These are phyloP conservation scores for Botia almorhae DNA, from an alignment of 2,797 vertebrate species.

Conservation along the genomic window DNA sequence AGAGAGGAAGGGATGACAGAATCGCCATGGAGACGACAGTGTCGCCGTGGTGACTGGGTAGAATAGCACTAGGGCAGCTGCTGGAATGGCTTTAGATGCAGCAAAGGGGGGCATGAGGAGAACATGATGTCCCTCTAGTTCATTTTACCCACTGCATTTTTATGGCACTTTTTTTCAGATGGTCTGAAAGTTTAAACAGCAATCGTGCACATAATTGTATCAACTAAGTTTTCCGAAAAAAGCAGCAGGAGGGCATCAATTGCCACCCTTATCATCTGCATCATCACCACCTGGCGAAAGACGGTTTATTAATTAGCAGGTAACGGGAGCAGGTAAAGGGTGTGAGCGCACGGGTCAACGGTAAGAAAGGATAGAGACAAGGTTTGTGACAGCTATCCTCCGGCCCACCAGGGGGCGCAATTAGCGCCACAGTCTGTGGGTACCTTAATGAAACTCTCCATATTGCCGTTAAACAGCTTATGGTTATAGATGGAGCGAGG, in stretches of 20 bases:
- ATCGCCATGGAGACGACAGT: slow-evolving; percentile 58
- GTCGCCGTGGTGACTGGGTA: slow-evolving; percentile 66
- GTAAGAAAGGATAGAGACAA: slow-evolving; percentile 58
- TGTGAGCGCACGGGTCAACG: slow-evolving; percentile 57
- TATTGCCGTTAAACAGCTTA: slow-evolving; percentile 99
- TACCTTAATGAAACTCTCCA: slow-evolving; percentile 99
- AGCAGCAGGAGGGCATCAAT: background rate
- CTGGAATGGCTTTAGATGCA: slow-evolving; percentile 65
- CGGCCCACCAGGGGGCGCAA: slow-evolving; percentile 73
- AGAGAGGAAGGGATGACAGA: slow-evolving; percentile 75
- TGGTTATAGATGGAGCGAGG: slow-evolving; percentile 97
- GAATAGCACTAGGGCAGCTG: slow-evolving; percentile 57
- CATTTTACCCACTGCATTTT: slow-evolving; percentile 8
- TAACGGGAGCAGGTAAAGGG: slow-evolving; percentile 65
- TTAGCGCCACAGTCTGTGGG: slow-evolving; percentile 65
- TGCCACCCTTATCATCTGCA: slow-evolving; percentile 57
- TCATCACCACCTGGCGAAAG: slow-evolving; percentile 61
- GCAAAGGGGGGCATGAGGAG: slow-evolving; percentile 56
- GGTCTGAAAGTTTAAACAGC: slow-evolving; percentile 6
- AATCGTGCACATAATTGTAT: background rate
- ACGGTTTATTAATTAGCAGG: slow-evolving; percentile 56
- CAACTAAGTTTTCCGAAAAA: background rate
- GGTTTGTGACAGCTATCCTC: slow-evolving; percentile 76
- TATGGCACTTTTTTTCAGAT: background rate
- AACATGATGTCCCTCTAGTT: slow-evolving; percentile 12